A percentile compares a stretch with the other conserved stretches of the same genome.
Evolutionary conservation across 2,888 invertebrate genomes (phyloP).

Genomic region (Frankliniella fusca): DNA sequence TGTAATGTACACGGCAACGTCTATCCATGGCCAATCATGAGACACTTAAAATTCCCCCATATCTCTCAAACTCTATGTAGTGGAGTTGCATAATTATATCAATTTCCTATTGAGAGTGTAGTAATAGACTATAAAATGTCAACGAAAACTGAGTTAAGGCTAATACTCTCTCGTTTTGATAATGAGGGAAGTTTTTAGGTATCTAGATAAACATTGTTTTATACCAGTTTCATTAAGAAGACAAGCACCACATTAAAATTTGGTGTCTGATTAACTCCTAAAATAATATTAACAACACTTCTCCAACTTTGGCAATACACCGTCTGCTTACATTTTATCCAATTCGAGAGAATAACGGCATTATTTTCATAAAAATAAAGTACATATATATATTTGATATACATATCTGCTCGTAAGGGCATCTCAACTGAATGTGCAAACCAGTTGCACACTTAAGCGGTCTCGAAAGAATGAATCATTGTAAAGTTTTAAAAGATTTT

Average conservation of each 20-base stretch:
- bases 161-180: neutral
- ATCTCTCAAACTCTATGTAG: neutral
- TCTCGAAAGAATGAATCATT: neutral
- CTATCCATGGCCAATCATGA: neutral
- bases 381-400: conserved; percentile 18
- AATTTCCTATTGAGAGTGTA: conserved; percentile 5
- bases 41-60: neutral
- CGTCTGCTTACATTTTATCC: too few species aligned
- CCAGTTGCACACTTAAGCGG: conserved; percentile 13
- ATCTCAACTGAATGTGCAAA: neutral
- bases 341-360: neutral
- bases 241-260: too few species aligned
- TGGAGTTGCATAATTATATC: neutral
- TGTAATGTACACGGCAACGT: conserved; percentile 12
- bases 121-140: neutral
- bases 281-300: too few species aligned
- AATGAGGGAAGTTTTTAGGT: neutral
- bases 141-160: neutral
- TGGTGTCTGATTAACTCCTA: too few species aligned
- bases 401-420: neutral
- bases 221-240: too few species aligned
- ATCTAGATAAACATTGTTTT: too few species aligned
- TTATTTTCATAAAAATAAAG: conserved; percentile 18
- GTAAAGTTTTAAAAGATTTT: neutral
- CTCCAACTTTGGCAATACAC: too few species aligned